Evolutionary conservation across 2,797 vertebrate genomes (phyloP).

Genomic region (Macropodus opercularis): DNA sequence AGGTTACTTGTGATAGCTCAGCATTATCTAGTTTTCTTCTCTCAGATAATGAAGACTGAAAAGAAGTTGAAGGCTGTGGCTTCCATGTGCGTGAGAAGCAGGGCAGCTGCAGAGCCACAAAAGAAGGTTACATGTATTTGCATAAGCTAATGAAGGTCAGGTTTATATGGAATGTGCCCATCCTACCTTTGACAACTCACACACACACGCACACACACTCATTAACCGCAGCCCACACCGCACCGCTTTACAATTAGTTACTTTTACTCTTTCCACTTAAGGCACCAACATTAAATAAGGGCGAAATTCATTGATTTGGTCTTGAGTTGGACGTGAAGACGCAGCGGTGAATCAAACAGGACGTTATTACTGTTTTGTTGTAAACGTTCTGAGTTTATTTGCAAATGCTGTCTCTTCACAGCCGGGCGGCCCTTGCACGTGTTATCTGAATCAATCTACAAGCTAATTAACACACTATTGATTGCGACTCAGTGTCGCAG

Average conservation of each 20-base stretch:
- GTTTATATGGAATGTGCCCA: conserved; percentile 28
- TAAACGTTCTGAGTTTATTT: background rate
- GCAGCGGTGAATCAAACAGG: background rate
- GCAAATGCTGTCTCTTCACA: background rate
- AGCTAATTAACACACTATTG: conserved; percentile 66
- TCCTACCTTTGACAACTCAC: conserved; percentile 21
- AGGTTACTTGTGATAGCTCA: conserved; percentile 20
- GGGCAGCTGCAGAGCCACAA: conserved; percentile 43
- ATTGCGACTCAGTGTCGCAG: conserved; percentile 45
- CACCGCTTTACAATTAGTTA: conserved; percentile 1
- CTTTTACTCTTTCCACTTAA: background rate
- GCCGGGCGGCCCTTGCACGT: background rate
- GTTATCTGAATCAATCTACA: conserved; percentile 49
- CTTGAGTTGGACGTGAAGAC: too few relatives aligned
- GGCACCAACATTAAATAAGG: background rate
- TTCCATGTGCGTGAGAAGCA: conserved; percentile 32
- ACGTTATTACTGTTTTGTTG: background rate
- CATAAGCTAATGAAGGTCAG: conserved; percentile 76
- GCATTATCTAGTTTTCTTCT: conserved; percentile 34
- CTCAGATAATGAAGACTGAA: conserved; percentile 40
- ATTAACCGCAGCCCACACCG: conserved; percentile 8
- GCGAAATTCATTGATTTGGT: background rate
- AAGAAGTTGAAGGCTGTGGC: conserved; percentile 35
- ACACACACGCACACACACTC: conserved; percentile 7
- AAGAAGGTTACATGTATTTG: conserved; percentile 56